A percentile compares a stretch with the other conserved stretches of the same genome.
Evolutionary conservation across 2,888 invertebrate species (phyloP).

Genomic region (Melinaea marsaeus): DNA sequence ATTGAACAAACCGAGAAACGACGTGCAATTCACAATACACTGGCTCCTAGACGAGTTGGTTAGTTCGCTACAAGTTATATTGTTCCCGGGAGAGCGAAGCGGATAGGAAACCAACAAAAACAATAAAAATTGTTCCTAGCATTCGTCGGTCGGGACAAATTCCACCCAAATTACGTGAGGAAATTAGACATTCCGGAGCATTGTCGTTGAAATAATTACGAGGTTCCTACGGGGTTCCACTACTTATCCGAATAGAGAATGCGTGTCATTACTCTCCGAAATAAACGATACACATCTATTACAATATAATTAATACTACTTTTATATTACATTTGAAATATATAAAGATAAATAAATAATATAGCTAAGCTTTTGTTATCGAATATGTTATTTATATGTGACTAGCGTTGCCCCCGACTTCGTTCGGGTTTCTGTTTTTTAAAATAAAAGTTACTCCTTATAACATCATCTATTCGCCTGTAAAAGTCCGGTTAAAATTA

Average conservation of each 20-base stretch:
- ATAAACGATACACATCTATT: slow-evolving; percentile 5
- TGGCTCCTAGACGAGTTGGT: slow-evolving; percentile 62
- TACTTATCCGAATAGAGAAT: slow-evolving; percentile 46
- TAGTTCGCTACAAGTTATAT: slow-evolving; percentile 67
- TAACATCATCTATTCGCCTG: too few relatives aligned
- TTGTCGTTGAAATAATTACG: slow-evolving; percentile 68
- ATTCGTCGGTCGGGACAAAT: slow-evolving; percentile 68
- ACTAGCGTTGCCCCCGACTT: too few relatives aligned
- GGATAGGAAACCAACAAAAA: slow-evolving; percentile 74
- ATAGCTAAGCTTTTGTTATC: too few relatives aligned
- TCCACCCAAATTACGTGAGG: slow-evolving; percentile 75
- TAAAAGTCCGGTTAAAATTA: too few relatives aligned
- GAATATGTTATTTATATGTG: too few relatives aligned
- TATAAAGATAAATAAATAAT: too few relatives aligned
- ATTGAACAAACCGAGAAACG: slow-evolving; percentile 37
- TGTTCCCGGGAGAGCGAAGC: slow-evolving; percentile 63
- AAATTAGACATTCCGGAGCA: slow-evolving; percentile 76
- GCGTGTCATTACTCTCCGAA: slow-evolving; percentile 27
- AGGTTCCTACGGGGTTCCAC: slow-evolving; percentile 41
- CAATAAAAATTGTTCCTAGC: slow-evolving; percentile 74
- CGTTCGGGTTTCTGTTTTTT: too few relatives aligned
- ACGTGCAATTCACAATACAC: slow-evolving; percentile 73
- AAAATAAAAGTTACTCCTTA: too few relatives aligned
- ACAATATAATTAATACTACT: neutral
- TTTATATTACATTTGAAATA: too few relatives aligned